Conservation (phyloP, 2,113 vertebrate species). For the Rissa tridactyla region DNA sequence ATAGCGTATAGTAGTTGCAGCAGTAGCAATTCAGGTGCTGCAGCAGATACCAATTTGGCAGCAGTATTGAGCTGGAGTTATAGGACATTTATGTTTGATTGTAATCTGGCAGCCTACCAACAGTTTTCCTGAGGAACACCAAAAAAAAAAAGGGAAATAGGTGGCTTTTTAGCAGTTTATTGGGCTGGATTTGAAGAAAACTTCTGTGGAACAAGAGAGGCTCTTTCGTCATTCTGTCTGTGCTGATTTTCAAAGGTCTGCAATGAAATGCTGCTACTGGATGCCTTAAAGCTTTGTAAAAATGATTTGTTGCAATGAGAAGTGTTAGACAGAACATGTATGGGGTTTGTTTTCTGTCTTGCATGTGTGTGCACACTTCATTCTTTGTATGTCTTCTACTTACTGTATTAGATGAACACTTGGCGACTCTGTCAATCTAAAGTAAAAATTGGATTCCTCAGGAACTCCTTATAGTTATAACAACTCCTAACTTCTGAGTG, state of each 20-base stretch:
- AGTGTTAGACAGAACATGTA: neutral
- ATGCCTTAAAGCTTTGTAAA: conserved; percentile 16
- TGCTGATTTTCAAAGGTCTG: conserved; percentile 23
- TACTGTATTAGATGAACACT: conserved; percentile 47
- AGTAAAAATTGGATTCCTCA: neutral
- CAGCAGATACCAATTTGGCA: neutral
- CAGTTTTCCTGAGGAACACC: neutral
- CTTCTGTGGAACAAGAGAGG: neutral
- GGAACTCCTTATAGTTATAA: neutral
- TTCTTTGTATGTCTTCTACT: conserved; percentile 35
- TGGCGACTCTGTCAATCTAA: neutral
- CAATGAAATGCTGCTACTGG: conserved; percentile 10
- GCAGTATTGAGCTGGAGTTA: neutral
- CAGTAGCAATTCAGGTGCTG: neutral
- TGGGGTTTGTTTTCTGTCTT: conserved; percentile 30
- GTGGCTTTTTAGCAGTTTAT: neutral
- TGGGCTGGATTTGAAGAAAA: conserved; percentile 10
- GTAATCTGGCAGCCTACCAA: neutral
- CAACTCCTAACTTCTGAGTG: neutral
- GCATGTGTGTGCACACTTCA: conserved; percentile 39
- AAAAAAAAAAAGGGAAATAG: neutral
- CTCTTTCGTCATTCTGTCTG: neutral
- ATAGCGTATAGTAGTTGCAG: neutral
- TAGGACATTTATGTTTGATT: neutral
- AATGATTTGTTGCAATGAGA: neutral